A percentile compares a stretch with the other conserved stretches of the same genome.
Conservation (phyloP, 1,140 invertebrate species). For the Thaumetopoea pityocampa region DNA sequence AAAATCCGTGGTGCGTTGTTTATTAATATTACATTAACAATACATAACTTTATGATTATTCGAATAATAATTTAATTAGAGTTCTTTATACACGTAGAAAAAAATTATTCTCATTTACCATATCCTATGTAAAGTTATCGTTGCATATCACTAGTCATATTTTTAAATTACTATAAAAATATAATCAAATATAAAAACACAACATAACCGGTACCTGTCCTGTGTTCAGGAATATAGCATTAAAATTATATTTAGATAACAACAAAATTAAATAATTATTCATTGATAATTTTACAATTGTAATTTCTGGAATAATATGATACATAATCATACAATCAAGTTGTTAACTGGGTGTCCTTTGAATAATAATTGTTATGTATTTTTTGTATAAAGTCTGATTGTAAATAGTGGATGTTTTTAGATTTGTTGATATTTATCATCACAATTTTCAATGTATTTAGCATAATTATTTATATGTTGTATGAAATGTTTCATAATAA, state of each 20-base stretch:
- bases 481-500: conserved; percentile 30
- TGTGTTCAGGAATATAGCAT: conserved; percentile 68
- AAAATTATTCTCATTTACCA: conserved; percentile 33
- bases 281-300: conserved; percentile 6
- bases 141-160: conserved; percentile 74
- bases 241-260: conserved; percentile 23
- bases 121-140: conserved; percentile 58
- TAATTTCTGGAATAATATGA: conserved; percentile 6
- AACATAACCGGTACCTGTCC: conserved; percentile 66
- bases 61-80: conserved; percentile 15
- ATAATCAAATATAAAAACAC: conserved; percentile 40
- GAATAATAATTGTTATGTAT: conserved; percentile 25
- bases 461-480: conserved; percentile 23
- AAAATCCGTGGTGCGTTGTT: conserved; percentile 54
- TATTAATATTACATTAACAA: conserved; percentile 17
- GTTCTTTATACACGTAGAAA: conserved; percentile 22
- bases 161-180: conserved; percentile 31
- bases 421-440: conserved; percentile 36
- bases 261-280: conserved; percentile 8
- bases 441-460: conserved; percentile 41
- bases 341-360: conserved; percentile 21
- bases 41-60: conserved; percentile 23
- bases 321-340: conserved; percentile 11
- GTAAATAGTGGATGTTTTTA: conserved; percentile 47
- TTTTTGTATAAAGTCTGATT: conserved; percentile 65